Evolutionary conservation across 2,797 vertebrate genomes (phyloP).

Genomic region (Ctenosaura bakeri): DNA sequence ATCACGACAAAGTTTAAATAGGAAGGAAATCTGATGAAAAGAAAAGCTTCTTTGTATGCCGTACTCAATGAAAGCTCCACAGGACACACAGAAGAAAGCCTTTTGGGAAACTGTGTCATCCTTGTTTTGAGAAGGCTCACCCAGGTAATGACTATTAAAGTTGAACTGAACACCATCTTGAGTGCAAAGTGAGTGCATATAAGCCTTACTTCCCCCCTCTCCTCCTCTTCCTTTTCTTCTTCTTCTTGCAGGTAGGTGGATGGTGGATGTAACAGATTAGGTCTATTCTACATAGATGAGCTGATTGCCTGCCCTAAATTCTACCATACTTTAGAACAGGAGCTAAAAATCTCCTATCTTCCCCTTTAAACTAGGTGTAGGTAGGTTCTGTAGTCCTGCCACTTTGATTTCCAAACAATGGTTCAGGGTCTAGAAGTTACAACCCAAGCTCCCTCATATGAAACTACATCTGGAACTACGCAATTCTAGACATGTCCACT

Average conservation of each 20-base stretch:
- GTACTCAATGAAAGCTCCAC: not conserved
- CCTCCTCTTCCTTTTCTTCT: too few species aligned
- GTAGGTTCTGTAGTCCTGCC: not conserved
- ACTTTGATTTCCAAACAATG: not conserved
- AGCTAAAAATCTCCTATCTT: not conserved
- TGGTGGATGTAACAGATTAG: too few species aligned
- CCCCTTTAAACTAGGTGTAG: not conserved
- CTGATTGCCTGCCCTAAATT: too few species aligned
- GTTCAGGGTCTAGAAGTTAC: not conserved
- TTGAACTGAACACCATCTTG: not conserved
- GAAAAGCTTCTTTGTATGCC: fast-evolving
- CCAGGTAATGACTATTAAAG: not conserved
- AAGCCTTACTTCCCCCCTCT: not conserved
- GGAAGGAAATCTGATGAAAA: not conserved
- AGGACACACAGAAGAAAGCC: not conserved
- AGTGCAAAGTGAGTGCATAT: not conserved
- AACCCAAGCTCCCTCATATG: not conserved
- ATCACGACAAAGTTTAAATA: not conserved
- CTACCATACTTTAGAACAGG: too few species aligned
- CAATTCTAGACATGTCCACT: too few species aligned
- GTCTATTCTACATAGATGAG: too few species aligned
- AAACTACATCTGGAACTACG: too few species aligned
- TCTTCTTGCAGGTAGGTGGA: too few species aligned
- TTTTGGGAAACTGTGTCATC: not conserved
- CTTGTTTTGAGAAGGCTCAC: not conserved